These are phyloP conservation scores for Pygmarrhopalites habei DNA, from an alignment of 1,140 invertebrate genomes.

Conservation along the genomic window DNA sequence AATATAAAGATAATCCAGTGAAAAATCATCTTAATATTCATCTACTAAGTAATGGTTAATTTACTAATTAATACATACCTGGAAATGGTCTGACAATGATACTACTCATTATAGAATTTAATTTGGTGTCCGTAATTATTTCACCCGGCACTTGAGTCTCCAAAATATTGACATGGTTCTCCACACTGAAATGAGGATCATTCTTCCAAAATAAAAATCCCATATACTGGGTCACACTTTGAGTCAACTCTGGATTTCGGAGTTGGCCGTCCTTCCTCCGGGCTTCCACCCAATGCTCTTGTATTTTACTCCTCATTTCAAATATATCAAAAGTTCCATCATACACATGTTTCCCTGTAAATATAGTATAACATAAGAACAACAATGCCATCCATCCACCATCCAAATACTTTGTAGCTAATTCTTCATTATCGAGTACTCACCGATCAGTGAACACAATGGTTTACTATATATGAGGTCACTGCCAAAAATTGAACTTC, in stretches of 20 bases:
- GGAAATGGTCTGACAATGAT: conserved; percentile 12
- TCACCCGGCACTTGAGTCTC: neutral
- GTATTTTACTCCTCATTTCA: neutral
- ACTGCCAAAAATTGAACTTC: conserved; percentile 3
- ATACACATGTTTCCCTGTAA: conserved; percentile 8
- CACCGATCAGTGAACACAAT: conserved; percentile 3
- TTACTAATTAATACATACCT: too few species aligned
- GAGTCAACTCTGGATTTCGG: conserved; percentile 3
- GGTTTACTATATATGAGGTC: neutral
- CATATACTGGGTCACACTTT: neutral
- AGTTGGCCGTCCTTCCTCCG: neutral
- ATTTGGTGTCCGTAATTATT: conserved; percentile 11
- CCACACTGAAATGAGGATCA: conserved; percentile 15
- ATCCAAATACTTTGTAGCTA: too few species aligned
- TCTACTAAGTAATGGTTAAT: conserved; percentile 7
- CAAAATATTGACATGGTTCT: conserved; percentile 14
- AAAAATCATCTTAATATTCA: neutral
- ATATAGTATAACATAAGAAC: too few species aligned
- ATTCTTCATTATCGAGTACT: too few species aligned
- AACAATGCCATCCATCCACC: too few species aligned
- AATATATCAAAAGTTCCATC: neutral
- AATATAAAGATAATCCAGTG: too few species aligned
- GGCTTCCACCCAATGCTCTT: conserved; percentile 1
- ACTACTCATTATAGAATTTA: conserved; percentile 4
- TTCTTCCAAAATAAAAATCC: conserved; percentile 20